Conservation (phyloP, 2,797 vertebrate genomes). For the Discoglossus pictus region DNA sequence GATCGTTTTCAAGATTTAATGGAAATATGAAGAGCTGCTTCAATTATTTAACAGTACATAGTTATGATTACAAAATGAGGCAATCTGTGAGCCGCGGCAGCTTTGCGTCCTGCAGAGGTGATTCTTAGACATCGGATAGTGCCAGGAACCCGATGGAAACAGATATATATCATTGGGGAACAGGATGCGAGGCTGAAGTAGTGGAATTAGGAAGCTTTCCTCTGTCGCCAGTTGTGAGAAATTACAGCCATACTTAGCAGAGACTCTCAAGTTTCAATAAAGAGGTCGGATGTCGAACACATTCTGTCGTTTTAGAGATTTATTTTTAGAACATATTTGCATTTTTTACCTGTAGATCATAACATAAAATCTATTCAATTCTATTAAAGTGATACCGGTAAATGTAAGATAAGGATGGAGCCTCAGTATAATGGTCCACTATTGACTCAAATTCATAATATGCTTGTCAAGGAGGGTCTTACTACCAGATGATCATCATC, state of each 20-base stretch:
- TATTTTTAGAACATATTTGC: no score
- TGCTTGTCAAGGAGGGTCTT: no score
- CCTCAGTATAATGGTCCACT: no score
- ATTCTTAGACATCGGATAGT: conserved; percentile 30
- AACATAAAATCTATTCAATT: no score
- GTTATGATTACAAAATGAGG: conserved; percentile 37
- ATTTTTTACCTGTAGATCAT: no score
- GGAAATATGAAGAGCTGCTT: conserved; percentile 33
- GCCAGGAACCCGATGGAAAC: conserved; percentile 25
- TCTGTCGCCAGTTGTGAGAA: not conserved
- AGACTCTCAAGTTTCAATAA: no score
- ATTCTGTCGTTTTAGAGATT: no score
- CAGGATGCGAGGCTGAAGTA: not conserved
- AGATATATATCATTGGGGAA: conserved; percentile 8
- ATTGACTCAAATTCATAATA: no score
- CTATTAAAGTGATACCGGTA: no score
- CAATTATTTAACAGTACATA: conserved; percentile 41
- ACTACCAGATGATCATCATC: no score
- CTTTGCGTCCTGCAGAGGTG: not conserved
- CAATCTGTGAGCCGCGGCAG: conserved; percentile 8
- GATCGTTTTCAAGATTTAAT: conserved; percentile 22
- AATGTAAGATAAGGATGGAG: no score
- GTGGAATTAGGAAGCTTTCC: not conserved
- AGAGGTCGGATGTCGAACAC: no score
- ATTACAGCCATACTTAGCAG: not conserved